Evolutionary conservation across 2,888 invertebrate species (phyloP).

Genomic region (Aleiodes alternator): DNA sequence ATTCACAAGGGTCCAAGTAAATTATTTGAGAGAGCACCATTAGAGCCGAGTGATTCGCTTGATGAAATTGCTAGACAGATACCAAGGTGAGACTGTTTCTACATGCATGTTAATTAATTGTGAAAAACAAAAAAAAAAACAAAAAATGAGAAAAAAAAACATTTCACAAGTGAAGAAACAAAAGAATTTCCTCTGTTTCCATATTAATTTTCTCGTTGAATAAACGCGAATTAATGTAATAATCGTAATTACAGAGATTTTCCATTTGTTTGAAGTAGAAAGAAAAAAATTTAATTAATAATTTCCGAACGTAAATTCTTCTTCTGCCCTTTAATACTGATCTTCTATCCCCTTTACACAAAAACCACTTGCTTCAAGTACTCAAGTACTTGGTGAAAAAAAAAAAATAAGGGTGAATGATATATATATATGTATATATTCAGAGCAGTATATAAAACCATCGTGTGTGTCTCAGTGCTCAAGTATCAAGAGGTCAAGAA

Average conservation of each 20-base stretch:
- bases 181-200: background rate
- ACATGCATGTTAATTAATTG: conserved; percentile 5
- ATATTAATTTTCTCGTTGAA: background rate
- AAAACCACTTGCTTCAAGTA: background rate
- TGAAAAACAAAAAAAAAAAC: too few relatives aligned
- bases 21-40: conserved; percentile 89
- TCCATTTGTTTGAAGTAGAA: too few relatives aligned
- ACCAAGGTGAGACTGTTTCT: conserved; percentile 84
- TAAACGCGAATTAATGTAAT: too few relatives aligned
- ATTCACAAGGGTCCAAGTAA: conserved; percentile 82
- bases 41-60: conserved; percentile 90
- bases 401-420: background rate
- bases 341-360: conserved; percentile 6
- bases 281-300: too few relatives aligned
- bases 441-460: conserved; percentile 10
- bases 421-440: conserved; percentile 19
- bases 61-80: conserved; percentile 95
- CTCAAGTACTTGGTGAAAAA: conserved; percentile 15
- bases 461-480: conserved; percentile 16
- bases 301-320: background rate
- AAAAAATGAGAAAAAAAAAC: background rate
- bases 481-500: conserved; percentile 60
- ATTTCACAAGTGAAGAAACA: too few relatives aligned
- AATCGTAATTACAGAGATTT: too few relatives aligned
- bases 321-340: background rate